These are phyloP conservation scores for Halcyon badia DNA, from an alignment of 2,797 vertebrate species.

Conservation along the genomic window DNA sequence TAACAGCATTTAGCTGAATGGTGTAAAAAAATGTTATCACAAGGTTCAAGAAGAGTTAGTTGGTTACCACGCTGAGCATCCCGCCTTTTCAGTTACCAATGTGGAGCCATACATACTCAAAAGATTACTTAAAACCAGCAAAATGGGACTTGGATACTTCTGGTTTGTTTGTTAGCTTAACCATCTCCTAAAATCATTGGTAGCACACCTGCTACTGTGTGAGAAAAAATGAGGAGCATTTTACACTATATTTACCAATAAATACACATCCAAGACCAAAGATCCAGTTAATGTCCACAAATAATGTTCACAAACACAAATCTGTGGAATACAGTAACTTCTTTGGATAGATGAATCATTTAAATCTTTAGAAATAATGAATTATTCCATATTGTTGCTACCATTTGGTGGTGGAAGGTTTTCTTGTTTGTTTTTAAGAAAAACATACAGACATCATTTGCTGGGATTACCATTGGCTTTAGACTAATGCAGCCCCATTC, in stretches of 20 bases:
- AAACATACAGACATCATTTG: background rate
- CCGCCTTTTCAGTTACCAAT: background rate
- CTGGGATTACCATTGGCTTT: background rate
- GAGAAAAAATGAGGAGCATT: background rate
- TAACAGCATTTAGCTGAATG: background rate
- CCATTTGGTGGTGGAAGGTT: background rate
- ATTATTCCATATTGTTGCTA: background rate
- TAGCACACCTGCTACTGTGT: background rate
- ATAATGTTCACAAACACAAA: background rate
- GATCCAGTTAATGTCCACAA: background rate
- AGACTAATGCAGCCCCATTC: background rate
- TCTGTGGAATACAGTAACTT: background rate
- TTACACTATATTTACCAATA: background rate
- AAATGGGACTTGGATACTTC: background rate
- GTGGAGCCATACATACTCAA: background rate
- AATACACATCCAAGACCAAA: background rate
- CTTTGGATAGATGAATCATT: background rate
- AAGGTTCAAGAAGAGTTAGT: background rate
- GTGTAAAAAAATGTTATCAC: background rate
- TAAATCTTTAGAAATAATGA: background rate
- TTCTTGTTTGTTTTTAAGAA: background rate
- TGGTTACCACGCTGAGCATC: background rate
- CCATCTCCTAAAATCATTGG: background rate
- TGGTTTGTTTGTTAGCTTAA: background rate
- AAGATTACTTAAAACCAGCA: background rate